These are phyloP conservation scores for Tangara arthus DNA, from an alignment of 2,797 vertebrate genomes.

Conservation along the genomic window DNA sequence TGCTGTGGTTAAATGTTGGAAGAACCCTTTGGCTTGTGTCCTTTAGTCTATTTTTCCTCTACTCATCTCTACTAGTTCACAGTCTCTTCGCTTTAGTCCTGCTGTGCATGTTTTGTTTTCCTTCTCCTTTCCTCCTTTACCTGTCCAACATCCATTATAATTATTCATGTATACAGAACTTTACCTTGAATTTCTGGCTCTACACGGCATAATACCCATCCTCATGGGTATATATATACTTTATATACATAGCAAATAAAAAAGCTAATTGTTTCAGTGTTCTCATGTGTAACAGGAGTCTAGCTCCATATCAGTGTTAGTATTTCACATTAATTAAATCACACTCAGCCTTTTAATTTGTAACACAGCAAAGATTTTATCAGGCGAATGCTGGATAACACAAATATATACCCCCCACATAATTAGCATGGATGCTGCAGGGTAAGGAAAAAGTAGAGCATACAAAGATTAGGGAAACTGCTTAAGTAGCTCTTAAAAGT, in stretches of 20 bases:
- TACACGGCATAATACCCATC: conserved; percentile 16
- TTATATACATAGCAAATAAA: neutral
- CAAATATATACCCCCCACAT: neutral
- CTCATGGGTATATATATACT: neutral
- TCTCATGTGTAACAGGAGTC: neutral
- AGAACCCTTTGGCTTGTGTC: conserved; percentile 14
- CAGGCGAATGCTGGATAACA: neutral
- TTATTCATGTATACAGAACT: neutral
- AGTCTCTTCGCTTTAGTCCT: conserved; percentile 25
- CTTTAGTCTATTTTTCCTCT: neutral
- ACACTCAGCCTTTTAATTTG: conserved; percentile 34
- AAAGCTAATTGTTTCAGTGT: neutral
- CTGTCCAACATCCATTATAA: conserved; percentile 20
- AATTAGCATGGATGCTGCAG: conserved; percentile 36
- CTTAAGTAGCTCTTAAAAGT: conserved; percentile 27
- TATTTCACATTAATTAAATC: conserved; percentile 34
- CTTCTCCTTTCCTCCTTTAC: neutral
- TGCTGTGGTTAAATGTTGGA: conserved; percentile 3
- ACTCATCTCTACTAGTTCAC: neutral
- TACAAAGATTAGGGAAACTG: conserved; percentile 23
- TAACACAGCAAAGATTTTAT: conserved; percentile 23
- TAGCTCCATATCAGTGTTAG: neutral
- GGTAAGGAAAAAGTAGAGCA: conserved; percentile 37
- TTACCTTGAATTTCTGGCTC: conserved; percentile 23
- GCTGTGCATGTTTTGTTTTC: conserved; percentile 48